Evolutionary conservation across 2,888 invertebrate genomes (phyloP).

Genomic region (Camponotus fellah): DNA sequence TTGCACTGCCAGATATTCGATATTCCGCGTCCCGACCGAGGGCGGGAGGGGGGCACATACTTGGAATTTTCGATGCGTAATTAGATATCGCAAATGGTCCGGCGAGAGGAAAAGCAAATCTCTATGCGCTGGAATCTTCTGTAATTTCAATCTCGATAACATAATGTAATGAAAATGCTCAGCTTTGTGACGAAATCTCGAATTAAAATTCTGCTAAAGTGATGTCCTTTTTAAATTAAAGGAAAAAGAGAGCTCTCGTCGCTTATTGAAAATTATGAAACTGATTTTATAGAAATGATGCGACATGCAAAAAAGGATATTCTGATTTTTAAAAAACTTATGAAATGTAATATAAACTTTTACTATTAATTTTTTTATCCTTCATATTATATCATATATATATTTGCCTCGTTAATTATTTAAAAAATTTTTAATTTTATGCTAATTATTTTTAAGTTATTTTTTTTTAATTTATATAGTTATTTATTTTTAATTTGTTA

Average conservation of each 20-base stretch:
- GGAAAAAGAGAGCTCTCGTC: not conserved
- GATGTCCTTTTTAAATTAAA: not conserved
- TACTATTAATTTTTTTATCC: not conserved
- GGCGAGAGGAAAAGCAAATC: slow-evolving; percentile 53
- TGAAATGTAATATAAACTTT: slow-evolving; percentile 2
- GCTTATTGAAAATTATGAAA: not conserved
- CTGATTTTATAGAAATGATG: not conserved
- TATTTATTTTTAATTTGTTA: not conserved
- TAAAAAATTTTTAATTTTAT: too few species aligned
- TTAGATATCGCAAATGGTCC: slow-evolving; percentile 54
- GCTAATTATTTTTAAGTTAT: not conserved
- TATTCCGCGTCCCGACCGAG: slow-evolving; percentile 25
- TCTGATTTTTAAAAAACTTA: not conserved
- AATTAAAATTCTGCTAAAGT: slow-evolving; percentile 28
- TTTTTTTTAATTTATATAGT: too few species aligned
- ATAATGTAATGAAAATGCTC: slow-evolving; percentile 19
- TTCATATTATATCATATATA: not conserved
- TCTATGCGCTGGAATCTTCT: not conserved
- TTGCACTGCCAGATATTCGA: slow-evolving; percentile 64
- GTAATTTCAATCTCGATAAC: slow-evolving; percentile 29
- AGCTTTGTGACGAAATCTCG: slow-evolving; percentile 41
- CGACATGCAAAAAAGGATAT: not conserved
- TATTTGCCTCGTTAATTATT: not conserved
- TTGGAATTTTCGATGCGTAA: slow-evolving; percentile 67
- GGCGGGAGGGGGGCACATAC: slow-evolving; percentile 46